Percentiles rank a stretch among this genome's conserved stretches.
These are phyloP conservation scores for Monoplex corrugatus DNA, from an alignment of 2,888 invertebrate species.

Conservation along the genomic window DNA sequence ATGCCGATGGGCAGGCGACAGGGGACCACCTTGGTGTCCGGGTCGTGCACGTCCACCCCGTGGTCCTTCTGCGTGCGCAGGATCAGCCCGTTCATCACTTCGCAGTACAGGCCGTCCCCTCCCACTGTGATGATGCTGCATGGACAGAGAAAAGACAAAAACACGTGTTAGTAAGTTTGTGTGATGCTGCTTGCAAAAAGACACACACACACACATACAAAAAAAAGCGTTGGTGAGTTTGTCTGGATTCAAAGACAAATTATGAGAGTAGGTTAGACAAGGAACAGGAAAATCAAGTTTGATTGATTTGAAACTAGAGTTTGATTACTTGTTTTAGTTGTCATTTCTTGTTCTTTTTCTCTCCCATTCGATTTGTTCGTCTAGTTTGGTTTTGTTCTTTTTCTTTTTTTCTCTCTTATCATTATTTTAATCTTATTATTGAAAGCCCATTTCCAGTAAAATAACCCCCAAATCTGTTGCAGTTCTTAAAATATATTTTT, in stretches of 20 bases:
- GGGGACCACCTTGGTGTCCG: slow-evolving; percentile 62
- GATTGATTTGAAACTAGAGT: too few species aligned
- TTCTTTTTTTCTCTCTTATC: neutral
- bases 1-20: slow-evolving; percentile 71
- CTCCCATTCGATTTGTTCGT: too few species aligned
- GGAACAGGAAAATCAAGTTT: too few species aligned
- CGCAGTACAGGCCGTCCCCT: slow-evolving; percentile 75
- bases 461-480: too few species aligned
- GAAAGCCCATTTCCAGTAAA: too few species aligned
- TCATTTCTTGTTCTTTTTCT: too few species aligned
- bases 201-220: too few species aligned
- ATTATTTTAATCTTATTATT: too few species aligned
- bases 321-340: too few species aligned
- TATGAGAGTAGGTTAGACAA: neutral
- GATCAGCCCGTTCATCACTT: slow-evolving; percentile 69
- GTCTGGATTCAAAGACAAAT: too few species aligned
- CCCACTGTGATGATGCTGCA: slow-evolving; percentile 73
- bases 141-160: neutral
- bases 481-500: neutral
- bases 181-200: neutral
- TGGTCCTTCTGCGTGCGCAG: slow-evolving; percentile 62
- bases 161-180: neutral
- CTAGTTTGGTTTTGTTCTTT: neutral
- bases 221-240: neutral
- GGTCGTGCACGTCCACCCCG: slow-evolving; percentile 64